Evolutionary conservation across 2,888 invertebrate genomes (phyloP).

Genomic region (Metopia argyrocephala): DNA sequence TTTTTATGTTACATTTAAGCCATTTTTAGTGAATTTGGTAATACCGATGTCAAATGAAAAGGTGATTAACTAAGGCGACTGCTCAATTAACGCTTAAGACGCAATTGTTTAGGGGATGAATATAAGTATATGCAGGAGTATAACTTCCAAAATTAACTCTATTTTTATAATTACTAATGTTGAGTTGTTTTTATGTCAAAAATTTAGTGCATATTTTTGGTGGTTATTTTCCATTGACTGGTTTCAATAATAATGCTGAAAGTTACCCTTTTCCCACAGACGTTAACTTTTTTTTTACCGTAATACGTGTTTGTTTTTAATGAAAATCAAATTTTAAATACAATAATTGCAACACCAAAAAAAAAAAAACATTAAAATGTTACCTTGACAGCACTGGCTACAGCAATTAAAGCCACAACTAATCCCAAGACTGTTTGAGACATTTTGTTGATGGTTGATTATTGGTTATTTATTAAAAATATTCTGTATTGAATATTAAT

Average conservation of each 20-base stretch:
- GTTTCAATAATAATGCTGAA: neutral
- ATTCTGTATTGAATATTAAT: constrained; percentile 19
- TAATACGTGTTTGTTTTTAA: constrained; percentile 30
- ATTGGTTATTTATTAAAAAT: neutral
- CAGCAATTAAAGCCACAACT: constrained; percentile 69
- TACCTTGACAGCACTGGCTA: constrained; percentile 70
- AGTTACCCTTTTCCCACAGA: too few relatives aligned
- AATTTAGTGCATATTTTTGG: neutral
- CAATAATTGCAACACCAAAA: too few relatives aligned
- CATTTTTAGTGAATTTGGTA: too few relatives aligned
- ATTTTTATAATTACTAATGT: too few relatives aligned
- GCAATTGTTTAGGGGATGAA: too few relatives aligned
- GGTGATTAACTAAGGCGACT: neutral
- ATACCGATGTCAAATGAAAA: too few relatives aligned
- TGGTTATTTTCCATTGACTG: constrained; percentile 6
- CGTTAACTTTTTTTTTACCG: too few relatives aligned
- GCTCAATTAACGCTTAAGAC: constrained; percentile 37
- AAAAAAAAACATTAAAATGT: constrained; percentile 43
- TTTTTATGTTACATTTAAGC: constrained; percentile 20
- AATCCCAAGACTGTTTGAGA: constrained; percentile 67
- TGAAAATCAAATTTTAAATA: constrained; percentile 25
- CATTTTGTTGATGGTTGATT: constrained; percentile 56
- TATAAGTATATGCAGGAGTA: too few relatives aligned
- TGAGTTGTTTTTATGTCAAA: too few relatives aligned
- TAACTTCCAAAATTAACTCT: too few relatives aligned